Evolutionary conservation across 2,113 vertebrate species (phyloP).

Genomic region (Eretmodus cyanostictus): DNA sequence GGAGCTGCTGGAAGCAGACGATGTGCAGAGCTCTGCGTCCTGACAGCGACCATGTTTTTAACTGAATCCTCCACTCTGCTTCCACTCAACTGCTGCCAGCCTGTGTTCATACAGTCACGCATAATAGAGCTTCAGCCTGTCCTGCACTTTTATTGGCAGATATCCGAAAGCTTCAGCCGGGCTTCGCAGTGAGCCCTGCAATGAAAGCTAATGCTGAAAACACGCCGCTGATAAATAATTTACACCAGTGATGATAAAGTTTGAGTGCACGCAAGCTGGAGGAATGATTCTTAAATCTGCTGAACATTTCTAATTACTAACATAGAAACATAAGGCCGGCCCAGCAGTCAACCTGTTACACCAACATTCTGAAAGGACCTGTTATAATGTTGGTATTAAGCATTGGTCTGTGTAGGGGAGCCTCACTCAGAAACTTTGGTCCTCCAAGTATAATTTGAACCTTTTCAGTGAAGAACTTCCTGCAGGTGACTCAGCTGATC

Average conservation of each 20-base stretch:
- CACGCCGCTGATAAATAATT: neutral
- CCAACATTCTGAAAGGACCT: rapidly evolving
- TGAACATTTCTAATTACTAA: neutral
- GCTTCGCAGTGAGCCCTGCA: neutral
- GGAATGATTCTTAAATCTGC: neutral
- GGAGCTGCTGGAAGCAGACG: neutral
- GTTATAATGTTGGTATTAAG: neutral
- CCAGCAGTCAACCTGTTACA: neutral
- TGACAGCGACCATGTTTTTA: neutral
- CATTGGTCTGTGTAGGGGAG: neutral
- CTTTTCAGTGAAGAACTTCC: neutral
- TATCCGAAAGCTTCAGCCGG: neutral
- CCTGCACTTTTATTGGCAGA: neutral
- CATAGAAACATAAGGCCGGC: neutral
- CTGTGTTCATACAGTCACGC: neutral
- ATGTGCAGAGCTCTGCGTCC: neutral
- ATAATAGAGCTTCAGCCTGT: rapidly evolving
- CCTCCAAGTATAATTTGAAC: neutral
- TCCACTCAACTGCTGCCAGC: neutral
- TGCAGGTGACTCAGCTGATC: neutral
- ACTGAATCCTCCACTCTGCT: neutral
- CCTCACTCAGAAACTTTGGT: neutral
- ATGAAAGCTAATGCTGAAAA: neutral
- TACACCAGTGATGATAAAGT: neutral
- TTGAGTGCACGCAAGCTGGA: neutral